These are phyloP conservation scores for Gambelia wislizenii DNA, from an alignment of 2,797 vertebrate genomes.

Conservation along the genomic window DNA sequence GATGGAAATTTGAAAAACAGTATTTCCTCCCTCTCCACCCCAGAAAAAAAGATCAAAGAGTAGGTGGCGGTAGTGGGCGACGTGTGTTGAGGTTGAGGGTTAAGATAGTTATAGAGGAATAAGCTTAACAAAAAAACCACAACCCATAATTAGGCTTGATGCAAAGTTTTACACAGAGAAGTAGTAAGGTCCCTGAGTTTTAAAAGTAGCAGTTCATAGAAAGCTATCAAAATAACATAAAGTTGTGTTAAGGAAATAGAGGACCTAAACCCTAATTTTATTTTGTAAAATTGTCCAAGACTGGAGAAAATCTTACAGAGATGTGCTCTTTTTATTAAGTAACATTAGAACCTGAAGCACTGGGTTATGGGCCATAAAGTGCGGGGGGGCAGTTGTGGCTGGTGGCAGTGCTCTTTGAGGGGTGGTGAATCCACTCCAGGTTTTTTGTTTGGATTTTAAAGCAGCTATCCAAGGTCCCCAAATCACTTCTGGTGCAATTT, in stretches of 20 bases:
- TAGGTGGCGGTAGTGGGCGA: constrained; percentile 26
- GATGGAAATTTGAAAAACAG: constrained; percentile 66
- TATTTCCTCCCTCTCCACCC: constrained; percentile 8
- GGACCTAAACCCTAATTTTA: background rate
- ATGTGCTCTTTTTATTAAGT: background rate
- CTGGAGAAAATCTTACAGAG: background rate
- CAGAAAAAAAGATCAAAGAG: constrained; percentile 15
- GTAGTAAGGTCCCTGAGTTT: constrained; percentile 6
- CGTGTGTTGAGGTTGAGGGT: constrained; percentile 26
- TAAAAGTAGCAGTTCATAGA: background rate
- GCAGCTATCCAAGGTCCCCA: too few species aligned
- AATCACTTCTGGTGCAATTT: too few species aligned
- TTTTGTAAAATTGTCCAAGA: background rate
- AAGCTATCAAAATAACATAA: background rate
- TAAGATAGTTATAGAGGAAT: constrained; percentile 38
- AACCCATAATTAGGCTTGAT: constrained; percentile 23
- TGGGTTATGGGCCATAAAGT: background rate
- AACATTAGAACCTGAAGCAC: background rate
- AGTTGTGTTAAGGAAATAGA: background rate
- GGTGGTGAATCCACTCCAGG: too few species aligned
- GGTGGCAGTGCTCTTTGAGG: too few species aligned
- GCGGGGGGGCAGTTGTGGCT: background rate
- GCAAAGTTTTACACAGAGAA: constrained; percentile 23
- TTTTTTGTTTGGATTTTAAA: too few species aligned
- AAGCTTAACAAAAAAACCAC: too few species aligned